These are phyloP conservation scores for Proctacanthus coquilletti DNA, from an alignment of 1,140 invertebrate genomes.

Conservation along the genomic window DNA sequence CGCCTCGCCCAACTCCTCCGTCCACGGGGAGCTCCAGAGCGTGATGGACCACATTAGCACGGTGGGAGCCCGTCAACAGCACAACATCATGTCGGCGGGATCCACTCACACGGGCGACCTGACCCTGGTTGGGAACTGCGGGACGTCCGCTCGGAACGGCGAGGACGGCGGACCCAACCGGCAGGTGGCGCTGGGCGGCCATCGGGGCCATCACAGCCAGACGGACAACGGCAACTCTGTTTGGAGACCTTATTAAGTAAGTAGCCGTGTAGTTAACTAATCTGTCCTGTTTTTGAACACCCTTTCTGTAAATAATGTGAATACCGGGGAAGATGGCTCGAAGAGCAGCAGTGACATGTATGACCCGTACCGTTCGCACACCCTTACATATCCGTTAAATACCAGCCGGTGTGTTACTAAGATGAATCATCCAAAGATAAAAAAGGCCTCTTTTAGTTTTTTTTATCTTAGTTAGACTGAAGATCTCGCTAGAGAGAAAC, in stretches of 20 bases:
- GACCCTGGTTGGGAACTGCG: conserved; percentile 42
- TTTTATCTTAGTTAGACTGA: too few relatives aligned
- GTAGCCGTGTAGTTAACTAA: conserved; percentile 3
- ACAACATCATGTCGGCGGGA: conserved; percentile 33
- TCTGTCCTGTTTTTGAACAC: not conserved
- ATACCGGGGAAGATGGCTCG: too few relatives aligned
- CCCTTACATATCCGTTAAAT: too few relatives aligned
- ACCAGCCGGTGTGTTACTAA: too few relatives aligned
- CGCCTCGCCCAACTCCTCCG: conserved; percentile 37
- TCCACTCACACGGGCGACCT: conserved; percentile 33
- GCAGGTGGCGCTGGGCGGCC: conserved; percentile 37
- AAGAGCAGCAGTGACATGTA: too few relatives aligned
- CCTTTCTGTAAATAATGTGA: not conserved
- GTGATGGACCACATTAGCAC: conserved; percentile 58
- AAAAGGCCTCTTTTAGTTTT: too few relatives aligned
- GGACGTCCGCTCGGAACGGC: conserved; percentile 40
- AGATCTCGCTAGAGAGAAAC: too few relatives aligned
- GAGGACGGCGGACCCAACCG: conserved; percentile 35
- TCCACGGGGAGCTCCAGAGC: conserved; percentile 48
- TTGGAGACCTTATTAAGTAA: conserved; percentile 41
- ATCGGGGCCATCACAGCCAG: conserved; percentile 43
- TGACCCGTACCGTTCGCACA: too few relatives aligned
- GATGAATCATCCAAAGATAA: too few relatives aligned
- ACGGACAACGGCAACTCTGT: conserved; percentile 47
- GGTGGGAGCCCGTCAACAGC: conserved; percentile 33